Percentiles rank a stretch among this genome's conserved stretches.
Evolutionary conservation across 2,888 invertebrate species (phyloP).

Genomic region (Phengaris arion): DNA sequence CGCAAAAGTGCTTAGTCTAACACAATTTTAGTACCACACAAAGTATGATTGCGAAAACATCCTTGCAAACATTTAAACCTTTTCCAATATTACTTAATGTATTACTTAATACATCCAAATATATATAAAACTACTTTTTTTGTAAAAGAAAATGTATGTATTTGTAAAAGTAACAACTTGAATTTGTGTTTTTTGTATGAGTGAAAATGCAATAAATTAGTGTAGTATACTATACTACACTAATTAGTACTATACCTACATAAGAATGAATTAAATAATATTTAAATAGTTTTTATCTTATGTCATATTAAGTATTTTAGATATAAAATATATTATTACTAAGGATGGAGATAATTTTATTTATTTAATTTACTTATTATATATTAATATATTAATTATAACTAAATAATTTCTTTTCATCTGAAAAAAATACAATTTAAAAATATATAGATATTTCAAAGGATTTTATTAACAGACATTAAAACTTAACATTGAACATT

Average conservation of each 20-base stretch:
- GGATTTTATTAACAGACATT: not conserved
- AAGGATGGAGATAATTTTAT: too few relatives aligned
- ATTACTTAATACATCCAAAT: not conserved
- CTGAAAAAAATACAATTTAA: too few relatives aligned
- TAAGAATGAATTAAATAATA: not conserved
- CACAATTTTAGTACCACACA: conserved; percentile 42
- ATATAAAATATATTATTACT: not conserved
- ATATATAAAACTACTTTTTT: not conserved
- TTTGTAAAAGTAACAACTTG: not conserved
- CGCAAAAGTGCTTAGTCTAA: conserved; percentile 54
- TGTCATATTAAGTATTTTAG: not conserved
- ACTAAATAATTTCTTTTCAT: too few relatives aligned
- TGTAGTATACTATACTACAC: too few relatives aligned
- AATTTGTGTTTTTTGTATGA: conserved; percentile 39
- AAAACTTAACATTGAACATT: not conserved
- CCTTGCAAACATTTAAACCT: not conserved
- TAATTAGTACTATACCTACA: too few relatives aligned
- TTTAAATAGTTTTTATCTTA: not conserved
- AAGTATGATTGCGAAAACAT: not conserved
- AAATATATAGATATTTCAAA: not conserved
- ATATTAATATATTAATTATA: too few relatives aligned
- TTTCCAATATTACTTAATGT: not conserved
- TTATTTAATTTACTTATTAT: too few relatives aligned
- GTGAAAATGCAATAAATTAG: conserved; percentile 61
- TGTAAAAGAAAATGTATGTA: not conserved